Evolutionary conservation across 2,888 invertebrate genomes (phyloP).

Genomic region (Sinopyrophorus schimmeli): DNA sequence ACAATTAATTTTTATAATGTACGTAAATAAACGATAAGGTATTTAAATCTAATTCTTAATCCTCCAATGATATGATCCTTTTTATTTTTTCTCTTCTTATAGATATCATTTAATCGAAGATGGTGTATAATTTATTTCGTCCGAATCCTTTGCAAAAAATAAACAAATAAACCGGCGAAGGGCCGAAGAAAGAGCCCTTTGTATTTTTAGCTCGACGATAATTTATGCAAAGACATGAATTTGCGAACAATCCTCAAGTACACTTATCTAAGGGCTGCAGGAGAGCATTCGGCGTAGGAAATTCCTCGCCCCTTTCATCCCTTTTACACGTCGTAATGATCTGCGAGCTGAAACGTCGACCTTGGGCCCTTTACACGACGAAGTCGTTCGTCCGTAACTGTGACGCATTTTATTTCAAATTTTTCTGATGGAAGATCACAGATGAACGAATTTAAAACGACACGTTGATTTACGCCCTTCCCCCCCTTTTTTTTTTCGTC

Average conservation of each 20-base stretch:
- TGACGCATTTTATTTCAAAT: constrained; percentile 18
- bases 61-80: too few relatives aligned
- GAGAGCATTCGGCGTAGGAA: neutral
- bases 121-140: neutral
- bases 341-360: constrained; percentile 17
- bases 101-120: too few relatives aligned
- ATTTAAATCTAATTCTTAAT: too few relatives aligned
- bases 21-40: too few relatives aligned
- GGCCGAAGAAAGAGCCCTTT: neutral
- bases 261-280: constrained; percentile 15
- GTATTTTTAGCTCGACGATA: constrained; percentile 1
- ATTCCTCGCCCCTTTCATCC: neutral
- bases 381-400: constrained; percentile 16
- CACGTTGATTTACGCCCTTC: constrained; percentile 33
- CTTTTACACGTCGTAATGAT: constrained; percentile 12
- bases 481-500: too few relatives aligned
- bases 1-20: neutral
- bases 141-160: neutral
- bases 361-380: constrained; percentile 18
- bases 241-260: constrained; percentile 7
- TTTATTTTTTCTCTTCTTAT: too few relatives aligned
- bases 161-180: neutral
- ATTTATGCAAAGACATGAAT: constrained; percentile 14
- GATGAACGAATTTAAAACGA: constrained; percentile 30
- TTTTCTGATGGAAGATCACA: constrained; percentile 24